Base-by-base conservation (phyloP, 2,113 vertebrate species). In the Phalacrocorax brasilianus region DNA sequence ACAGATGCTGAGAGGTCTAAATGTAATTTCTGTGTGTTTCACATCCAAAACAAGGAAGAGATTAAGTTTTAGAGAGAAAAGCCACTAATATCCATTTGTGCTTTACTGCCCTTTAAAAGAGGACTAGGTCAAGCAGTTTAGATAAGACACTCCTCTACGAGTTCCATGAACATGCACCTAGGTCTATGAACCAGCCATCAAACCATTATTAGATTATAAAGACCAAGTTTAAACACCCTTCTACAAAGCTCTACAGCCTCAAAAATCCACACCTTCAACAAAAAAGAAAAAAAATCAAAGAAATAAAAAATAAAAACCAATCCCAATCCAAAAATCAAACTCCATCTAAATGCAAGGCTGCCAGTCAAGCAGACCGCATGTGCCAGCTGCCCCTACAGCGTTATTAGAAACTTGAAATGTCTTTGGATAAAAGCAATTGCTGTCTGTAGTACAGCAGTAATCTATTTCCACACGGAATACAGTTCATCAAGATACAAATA, bases 31-130 rank as follows among this genome's bases (percentile, higher is more conserved):
- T 3, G 5, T 47, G 67, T 18, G 38, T 77, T 59, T 52, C 27
- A 49, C 2, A 6, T 0, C 11, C n/a, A 56, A 80, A 74, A 30
- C 12, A 38, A 11, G 11, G 21, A 33, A 3, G 2, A 77, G 7
- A 30, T 4, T 2, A 26, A 3, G 3, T 3, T 6, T 28, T 2
- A 8, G 19, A 52, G 11, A 75, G n/a, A 30, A 65, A 86, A 84
- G 17, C 8, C 18, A 5, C 35, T 10, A 27, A 20, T 2, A 66
- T 3, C 9, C 27, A 23, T 44, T 18, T 58, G 45, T n/a, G 17
- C 8, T 81, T 70, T 42, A 47, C 40, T 52, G 67, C 12, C 33
- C 67, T n/a, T 44, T 40, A 11, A 44, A 76, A 8, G 11, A 56
- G 0, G 2, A 89, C 10, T 24, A 9, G 14, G 22, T 8, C 17